Base-by-base conservation (phyloP, 2,888 invertebrate genomes). In the Macrosoma leucophasiata region DNA sequence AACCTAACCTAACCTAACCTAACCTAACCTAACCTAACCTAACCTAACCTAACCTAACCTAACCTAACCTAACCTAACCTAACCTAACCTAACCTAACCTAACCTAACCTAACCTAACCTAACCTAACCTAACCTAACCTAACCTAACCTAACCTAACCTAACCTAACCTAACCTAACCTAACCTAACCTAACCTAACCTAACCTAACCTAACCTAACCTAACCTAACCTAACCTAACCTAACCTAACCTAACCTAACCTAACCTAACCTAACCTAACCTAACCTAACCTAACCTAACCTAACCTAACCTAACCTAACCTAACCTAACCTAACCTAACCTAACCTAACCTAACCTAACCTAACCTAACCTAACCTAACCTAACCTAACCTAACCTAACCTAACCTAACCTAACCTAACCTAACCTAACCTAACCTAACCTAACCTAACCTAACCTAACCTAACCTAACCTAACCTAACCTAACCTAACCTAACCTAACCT, bases 321-420 rank as follows among this genome's bases (percentile, higher is more conserved):
- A 22, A 22, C 22, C 22, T 22, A 22, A 22, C 22, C 22, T 22
- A 22, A 22, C 22, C 22, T 22, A 22, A 22, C 22, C 22, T 22
- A 22, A 22, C 22, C 22, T 22, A 22, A 22, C 22, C 22, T 22
- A 22, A 22, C 22, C 22, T 22, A 22, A 22, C 22, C 22, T 22
- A 22, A 22, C 22, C 22, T 22, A 22, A 22, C 22, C 22, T 22
- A 22, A 22, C 22, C 22, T 22, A 22, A 22, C 22, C 22, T 22
- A 22, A 22, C 22, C 22, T 22, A 22, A 22, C 22, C 22, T 22
- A 22, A 22, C 22, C 22, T 22, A 22, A 22, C 22, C 22, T 22
- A 22, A 22, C 22, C 22, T 22, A 22, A 22, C 22, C 22, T 22
- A 22, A 22, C 22, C 22, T 22, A 22, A 22, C 22, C 22, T 22